Conservation (phyloP, 2,797 vertebrate genomes). For the Amblyraja radiata region DNA sequence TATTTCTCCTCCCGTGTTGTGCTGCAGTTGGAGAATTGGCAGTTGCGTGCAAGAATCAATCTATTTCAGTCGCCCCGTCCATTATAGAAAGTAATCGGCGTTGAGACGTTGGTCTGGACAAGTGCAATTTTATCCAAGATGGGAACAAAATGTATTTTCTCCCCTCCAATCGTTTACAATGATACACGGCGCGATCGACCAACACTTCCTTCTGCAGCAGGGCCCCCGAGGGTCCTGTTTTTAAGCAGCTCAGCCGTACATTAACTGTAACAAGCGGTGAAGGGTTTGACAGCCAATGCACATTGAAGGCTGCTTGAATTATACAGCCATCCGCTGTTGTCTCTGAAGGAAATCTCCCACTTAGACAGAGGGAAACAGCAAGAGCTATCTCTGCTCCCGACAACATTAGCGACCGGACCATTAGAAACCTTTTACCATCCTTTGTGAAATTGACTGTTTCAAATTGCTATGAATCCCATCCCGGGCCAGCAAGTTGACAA, state of each 20-base stretch:
- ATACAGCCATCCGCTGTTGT: neutral
- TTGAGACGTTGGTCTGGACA: neutral
- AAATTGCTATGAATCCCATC: neutral
- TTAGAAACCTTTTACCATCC: neutral
- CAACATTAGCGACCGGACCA: neutral
- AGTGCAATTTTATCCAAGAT: neutral
- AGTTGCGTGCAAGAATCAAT: neutral
- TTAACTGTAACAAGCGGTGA: neutral
- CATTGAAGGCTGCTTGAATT: neutral
- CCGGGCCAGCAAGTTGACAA: neutral
- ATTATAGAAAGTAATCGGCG: neutral
- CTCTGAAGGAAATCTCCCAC: neutral
- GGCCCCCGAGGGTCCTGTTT: neutral
- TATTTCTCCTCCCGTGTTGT: neutral
- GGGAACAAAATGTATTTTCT: neutral
- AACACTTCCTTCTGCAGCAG: neutral
- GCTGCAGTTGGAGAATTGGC: neutral
- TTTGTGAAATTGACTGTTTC: neutral
- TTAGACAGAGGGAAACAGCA: neutral
- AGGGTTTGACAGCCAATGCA: slow-evolving; percentile 1
- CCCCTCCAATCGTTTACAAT: neutral
- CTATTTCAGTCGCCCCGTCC: too few species aligned
- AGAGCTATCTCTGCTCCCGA: neutral
- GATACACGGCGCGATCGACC: neutral
- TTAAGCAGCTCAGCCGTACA: neutral